Percentiles rank a stretch among this genome's conserved stretches.
Conservation (phyloP, 1,140 invertebrate species). For the Sipha flava region DNA sequence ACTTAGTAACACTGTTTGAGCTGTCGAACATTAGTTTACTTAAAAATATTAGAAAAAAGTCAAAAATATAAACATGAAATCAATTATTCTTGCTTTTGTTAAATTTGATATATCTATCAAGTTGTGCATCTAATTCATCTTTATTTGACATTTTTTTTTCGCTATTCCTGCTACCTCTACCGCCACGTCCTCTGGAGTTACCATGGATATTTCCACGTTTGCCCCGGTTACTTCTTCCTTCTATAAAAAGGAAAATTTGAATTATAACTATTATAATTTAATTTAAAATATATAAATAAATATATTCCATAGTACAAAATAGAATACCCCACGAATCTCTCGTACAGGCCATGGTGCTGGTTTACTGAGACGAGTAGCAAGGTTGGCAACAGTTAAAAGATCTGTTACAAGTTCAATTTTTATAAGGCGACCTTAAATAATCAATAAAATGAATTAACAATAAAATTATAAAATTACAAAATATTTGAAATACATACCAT, state of each 20-base stretch:
- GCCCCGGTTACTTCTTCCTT: not conserved
- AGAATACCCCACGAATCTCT: constrained; percentile 8
- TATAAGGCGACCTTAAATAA: constrained; percentile 70
- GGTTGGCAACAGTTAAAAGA: constrained; percentile 45
- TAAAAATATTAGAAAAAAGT: constrained; percentile 3
- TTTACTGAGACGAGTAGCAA: constrained; percentile 36
- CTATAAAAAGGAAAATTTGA: not conserved
- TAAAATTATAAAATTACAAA: not conserved
- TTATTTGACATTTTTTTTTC: constrained; percentile 13
- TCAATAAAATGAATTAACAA: not conserved
- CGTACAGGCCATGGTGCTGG: not conserved
- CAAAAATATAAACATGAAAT: not conserved
- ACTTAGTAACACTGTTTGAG: not conserved
- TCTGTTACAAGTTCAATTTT: constrained; percentile 83
- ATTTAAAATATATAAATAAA: no score
- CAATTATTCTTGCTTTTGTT: constrained; percentile 10
- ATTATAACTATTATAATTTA: no score
- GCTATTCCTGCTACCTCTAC: not conserved
- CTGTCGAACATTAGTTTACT: not conserved
- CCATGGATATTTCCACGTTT: not conserved
- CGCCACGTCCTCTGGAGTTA: not conserved
- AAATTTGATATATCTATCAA: constrained; percentile 27
- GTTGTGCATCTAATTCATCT: constrained; percentile 32
- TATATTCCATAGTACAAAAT: not conserved
- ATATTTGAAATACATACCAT: constrained; percentile 54